Evolutionary conservation across 2,113 vertebrate species (phyloP), one percentile per base, ranked within the genome.

Genomic region (Varanus komodoensis): DNA sequence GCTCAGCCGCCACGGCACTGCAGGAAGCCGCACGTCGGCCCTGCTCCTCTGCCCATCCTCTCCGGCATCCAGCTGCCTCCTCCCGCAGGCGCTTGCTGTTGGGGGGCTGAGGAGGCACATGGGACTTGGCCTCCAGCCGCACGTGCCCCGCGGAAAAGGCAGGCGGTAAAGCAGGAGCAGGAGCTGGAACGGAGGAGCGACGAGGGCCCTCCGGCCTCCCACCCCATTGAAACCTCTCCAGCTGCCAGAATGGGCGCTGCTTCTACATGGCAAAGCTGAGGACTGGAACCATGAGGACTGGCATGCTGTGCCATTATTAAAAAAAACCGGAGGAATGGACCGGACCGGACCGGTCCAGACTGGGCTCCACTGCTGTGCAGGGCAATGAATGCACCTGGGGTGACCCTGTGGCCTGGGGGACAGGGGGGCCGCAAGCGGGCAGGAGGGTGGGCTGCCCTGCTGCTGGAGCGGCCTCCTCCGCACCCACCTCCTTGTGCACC

Each of bases 401-500:
- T 9, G 8, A 8, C 57, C 15, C 2, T 6, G 4, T 2, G 48
- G 77, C 64, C 21, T 21, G 7, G 2, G 50, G 57, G 15, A 78
- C 34, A 48, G 74, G 54, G 14, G 25, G 0, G 0, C n/a, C 50
- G 54, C 11, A 12, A 48, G 34, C 38, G 25, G 54, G 64, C 48
- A 52, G 44, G 69, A 17, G 48, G 6, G 8, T 23, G 75, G 50
- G 3, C 2, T 23, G 0, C 25, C 69, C 44, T 34, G 0, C 0
- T 38, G 25, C 8, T 1, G 3, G 3, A 81, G 84, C 34, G 67
- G 1, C 27, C 32, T 69, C 57, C 88, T 69, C 2, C 2, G n/a
- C 0, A 38, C 92, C 0, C 89, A 99, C 99, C 98, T 99, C 99
- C 97, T 99, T 99, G 94, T 99, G 99, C 93, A 99, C 99, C 98